These are phyloP conservation scores for Irena cyanogastra DNA, from an alignment of 2,113 vertebrate genomes.

Conservation along the genomic window DNA sequence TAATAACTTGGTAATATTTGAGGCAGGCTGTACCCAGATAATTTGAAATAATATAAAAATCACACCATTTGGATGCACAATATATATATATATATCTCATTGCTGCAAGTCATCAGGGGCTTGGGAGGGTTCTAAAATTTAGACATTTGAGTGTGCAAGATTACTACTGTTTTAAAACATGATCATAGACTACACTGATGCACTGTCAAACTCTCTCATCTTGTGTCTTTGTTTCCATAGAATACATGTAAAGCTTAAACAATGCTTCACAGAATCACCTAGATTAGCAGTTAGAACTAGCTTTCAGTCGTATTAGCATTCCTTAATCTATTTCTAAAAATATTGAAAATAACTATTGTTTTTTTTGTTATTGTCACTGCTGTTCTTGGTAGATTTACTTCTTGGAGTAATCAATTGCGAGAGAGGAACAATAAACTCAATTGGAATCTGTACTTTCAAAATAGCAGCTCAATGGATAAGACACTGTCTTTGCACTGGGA, in stretches of 20 bases:
- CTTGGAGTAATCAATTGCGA: background rate
- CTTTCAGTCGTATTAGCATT: background rate
- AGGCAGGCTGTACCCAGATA: background rate
- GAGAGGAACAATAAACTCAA: background rate
- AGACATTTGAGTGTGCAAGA: background rate
- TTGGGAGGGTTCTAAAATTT: background rate
- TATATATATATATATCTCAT: background rate
- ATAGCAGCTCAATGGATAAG: background rate
- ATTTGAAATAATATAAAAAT: background rate
- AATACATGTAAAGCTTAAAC: background rate
- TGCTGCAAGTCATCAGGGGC: background rate
- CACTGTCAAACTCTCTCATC: background rate
- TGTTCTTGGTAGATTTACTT: background rate
- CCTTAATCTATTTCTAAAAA: background rate
- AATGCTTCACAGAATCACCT: background rate
- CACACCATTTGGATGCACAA: background rate
- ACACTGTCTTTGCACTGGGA: background rate
- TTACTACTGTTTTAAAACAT: background rate
- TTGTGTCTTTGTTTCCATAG: background rate
- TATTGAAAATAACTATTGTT: background rate
- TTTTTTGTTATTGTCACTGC: background rate
- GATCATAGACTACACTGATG: background rate
- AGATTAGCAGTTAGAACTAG: background rate
- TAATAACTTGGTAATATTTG: background rate
- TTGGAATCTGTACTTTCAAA: background rate